Conservation (phyloP, 2,888 invertebrate genomes). For the Meloe dianella region DNA sequence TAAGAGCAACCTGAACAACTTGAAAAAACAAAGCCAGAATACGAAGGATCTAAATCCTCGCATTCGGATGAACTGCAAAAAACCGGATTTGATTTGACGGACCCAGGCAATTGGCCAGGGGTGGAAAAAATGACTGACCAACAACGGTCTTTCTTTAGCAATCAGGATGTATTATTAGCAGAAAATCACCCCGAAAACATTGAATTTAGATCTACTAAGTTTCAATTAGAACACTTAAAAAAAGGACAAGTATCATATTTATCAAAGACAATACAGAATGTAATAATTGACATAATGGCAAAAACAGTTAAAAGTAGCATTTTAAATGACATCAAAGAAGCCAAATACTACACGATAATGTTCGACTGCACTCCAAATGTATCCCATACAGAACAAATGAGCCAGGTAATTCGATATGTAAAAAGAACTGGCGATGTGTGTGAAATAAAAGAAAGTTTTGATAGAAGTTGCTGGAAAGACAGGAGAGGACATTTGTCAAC, state of each 20-base stretch:
- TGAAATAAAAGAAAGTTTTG: slow-evolving; percentile 14
- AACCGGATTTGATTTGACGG: slow-evolving; percentile 10
- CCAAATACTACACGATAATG: too few species aligned
- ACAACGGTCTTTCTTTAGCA: slow-evolving; percentile 22
- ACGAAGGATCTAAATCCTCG: slow-evolving; percentile 8
- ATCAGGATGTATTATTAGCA: slow-evolving; percentile 21
- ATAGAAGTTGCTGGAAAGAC: slow-evolving; percentile 25
- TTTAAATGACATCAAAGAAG: too few species aligned
- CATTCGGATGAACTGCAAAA: slow-evolving; percentile 1
- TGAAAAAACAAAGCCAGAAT: too few species aligned
- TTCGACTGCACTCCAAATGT: neutral
- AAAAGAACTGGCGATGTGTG: too few species aligned
- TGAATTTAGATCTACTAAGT: slow-evolving; percentile 20
- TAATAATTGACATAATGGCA: too few species aligned
- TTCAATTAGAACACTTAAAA: too few species aligned
- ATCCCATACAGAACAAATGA: too few species aligned
- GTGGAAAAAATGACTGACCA: slow-evolving; percentile 20
- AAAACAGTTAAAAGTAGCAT: too few species aligned
- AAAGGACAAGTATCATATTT: too few species aligned
- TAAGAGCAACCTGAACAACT: too few species aligned
- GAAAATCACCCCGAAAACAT: slow-evolving; percentile 18
- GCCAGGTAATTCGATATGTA: too few species aligned
- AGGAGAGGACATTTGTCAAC: slow-evolving; percentile 22
- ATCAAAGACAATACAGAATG: too few species aligned
- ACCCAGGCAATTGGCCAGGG: slow-evolving; percentile 13